Evolutionary conservation across 2,797 vertebrate genomes (phyloP), one percentile per base, ranked within the genome.

Genomic region (Tangara arthus): DNA sequence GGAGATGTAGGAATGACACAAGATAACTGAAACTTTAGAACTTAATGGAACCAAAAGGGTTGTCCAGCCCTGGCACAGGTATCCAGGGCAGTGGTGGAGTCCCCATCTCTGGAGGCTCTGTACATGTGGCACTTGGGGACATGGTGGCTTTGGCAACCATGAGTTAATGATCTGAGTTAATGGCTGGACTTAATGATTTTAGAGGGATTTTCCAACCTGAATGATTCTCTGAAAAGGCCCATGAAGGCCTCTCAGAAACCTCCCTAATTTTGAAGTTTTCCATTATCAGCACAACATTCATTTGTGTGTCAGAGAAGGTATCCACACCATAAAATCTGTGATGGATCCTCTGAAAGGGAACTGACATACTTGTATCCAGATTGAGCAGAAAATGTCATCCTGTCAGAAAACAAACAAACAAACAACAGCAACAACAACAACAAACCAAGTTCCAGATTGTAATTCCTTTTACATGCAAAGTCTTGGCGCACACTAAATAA

Each of bases 21-120:
- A 4, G 3, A 18, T 16, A 27, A 37, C 23, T 18, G 21, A 17
- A 85, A 6, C 0, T 77, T 65, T 35, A 32, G 8, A 15, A 27
- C 1, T 1, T 47, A n/a, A 56, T 15, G 30, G 18, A 90, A 70
- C 6, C 2, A 2, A 42, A 84, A 42, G 9, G 4, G 1, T 2
- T 72, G 5, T 21, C 24, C 49, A 56, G 15, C 26, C 28, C 1
- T 27, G 21, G 35, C 11, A 47, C 24, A 39, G 28, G 11, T 70
- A 18, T 15, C 32, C 57, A 57, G 44, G 35, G 32, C 41, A 39
- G 8, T 12, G 22, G 3, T 41, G 9, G 61, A 65, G 28, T n/a
- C 13, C 23, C 34, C 50, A 46, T 27, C 27, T 2, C 56, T 41
- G 37, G 4, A 46, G 35, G 24, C 35, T 3, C 0, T 10, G 27